A percentile compares a stretch with the other conserved stretches of the same genome.
Evolutionary conservation across 2,888 invertebrate genomes (phyloP).

Genomic region (Yponomeuta sedellus): DNA sequence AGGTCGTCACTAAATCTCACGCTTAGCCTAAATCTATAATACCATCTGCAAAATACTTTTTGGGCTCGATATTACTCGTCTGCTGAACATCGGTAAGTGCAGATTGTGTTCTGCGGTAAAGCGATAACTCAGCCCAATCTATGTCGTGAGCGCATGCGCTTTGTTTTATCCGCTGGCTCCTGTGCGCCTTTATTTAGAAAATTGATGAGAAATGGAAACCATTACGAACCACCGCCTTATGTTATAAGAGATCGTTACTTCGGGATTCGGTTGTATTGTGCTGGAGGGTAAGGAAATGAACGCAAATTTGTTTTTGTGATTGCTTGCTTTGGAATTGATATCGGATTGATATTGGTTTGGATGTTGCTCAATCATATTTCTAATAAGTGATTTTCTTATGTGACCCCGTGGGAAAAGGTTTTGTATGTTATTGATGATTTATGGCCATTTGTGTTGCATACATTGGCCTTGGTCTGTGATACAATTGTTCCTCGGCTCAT

Average conservation of each 20-base stretch:
- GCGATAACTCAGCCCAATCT: conserved; percentile 76
- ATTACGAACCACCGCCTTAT: conserved; percentile 70
- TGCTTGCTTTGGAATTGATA: conserved; percentile 63
- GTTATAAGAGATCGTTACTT: conserved; percentile 51
- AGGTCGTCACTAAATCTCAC: too few relatives aligned
- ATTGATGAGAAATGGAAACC: conserved; percentile 77
- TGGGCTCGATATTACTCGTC: neutral
- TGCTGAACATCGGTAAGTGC: conserved; percentile 26
- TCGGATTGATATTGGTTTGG: conserved; percentile 69
- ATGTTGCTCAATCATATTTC: conserved; percentile 64
- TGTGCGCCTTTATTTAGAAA: conserved; percentile 76
- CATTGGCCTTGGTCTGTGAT: neutral
- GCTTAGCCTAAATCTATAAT: neutral
- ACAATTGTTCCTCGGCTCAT: conserved; percentile 13
- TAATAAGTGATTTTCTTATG: conserved; percentile 58
- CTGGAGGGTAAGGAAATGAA: conserved; percentile 64
- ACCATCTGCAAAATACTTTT: neutral
- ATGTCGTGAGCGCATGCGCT: conserved; percentile 73
- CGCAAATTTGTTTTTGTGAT: conserved; percentile 75
- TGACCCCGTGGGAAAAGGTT: conserved; percentile 60
- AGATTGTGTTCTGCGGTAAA: conserved; percentile 76
- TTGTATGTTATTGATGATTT: conserved; percentile 16
- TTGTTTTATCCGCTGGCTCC: conserved; percentile 72
- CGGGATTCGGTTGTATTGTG: conserved; percentile 38
- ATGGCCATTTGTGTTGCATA: conserved; percentile 12